Evolutionary conservation across 2,888 invertebrate genomes (phyloP), one percentile per base, ranked within the genome.

Genomic region (Oscheius sp.): DNA sequence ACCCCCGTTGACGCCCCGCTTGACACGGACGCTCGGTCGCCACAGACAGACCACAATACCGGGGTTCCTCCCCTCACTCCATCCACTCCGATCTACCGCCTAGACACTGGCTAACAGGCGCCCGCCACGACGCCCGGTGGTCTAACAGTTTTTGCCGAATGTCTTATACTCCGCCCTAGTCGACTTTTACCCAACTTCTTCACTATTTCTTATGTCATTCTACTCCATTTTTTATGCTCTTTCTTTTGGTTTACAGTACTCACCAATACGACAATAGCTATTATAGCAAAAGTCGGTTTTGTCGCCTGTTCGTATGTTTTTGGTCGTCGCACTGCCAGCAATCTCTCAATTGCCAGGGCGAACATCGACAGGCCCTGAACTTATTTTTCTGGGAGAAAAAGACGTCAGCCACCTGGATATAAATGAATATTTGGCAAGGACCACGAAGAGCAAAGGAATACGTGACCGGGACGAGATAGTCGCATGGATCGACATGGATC

Each of bases 71-170:
- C 69, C 82, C 75, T 79, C 81, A 81, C 79, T 78, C 75, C 76
- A 76, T 81, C 78, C 79, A 78, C 81, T 68, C 70, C 75, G 61
- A 69, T 79, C 80, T 82, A 77, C 82, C 73, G 74, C 78, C 82
- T 69, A 80, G 81, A 80, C 79, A 78, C 82, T 80, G 80, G 79
- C 78, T 82, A 73, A 82, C 82, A 82, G 71, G 66, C 79, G 78
- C 78, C 79, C 80, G 35, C 35, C 35, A 35, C 35, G 35, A 9
- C 35, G 35, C 35, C 35, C 49, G 49, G 49, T 49, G 49, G 49
- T 21, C 16, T 49, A 49, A 16, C n/a, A 3, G 3, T 18, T 18
- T n/a, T n/a, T 49, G 49, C n/a, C 5, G 3, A 9, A 9, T 5
- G 49, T 6, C 49, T 35, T 35, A 35, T 35, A 35, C 35, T 9